Base-by-base conservation (phyloP, 1,140 invertebrate genomes). In the Hyles euphorbiae region DNA sequence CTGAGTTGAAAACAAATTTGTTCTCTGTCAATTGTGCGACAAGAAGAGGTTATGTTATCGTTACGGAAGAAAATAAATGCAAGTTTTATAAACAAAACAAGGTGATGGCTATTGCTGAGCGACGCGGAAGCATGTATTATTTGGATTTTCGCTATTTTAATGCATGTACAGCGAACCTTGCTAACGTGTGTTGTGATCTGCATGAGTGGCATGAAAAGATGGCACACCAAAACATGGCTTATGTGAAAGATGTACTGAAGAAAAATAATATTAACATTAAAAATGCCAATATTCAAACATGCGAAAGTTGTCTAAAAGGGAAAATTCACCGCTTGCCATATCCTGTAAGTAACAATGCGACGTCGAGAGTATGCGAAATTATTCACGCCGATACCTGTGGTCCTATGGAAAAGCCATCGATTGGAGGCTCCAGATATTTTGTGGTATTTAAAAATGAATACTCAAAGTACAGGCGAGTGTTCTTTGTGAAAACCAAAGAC, bases 171-270 rank as follows among this genome's bases (percentile, higher is more conserved):
- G 65, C 48, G 33, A 66, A 50, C 40, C 1, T 43, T 50, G 58
- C 53, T 22, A 32, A 33, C 43, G 43, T 45, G 34, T 12, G 8
- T 2, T 33, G 22, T 10, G 57, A 53, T 40, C 45, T 81, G 49
- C 45, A 68, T 34, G 57, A 67, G 9, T 87, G 81, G 77, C 77
- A 84, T 64, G 62, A 83, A 68, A 65, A 64, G 49, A 49, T 87
- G 11, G 70, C 65, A 9, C 83, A 88, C 67, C 74, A 87, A 68
- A 87, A 83, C 68, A 62, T 70, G 6, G 40, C 53, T 43, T 71
- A 81, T 33, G 73, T 85, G 9, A 78, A 65, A 61, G 50, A 63
- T 10, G 61, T 75, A 40, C 58, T 84, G 34, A 63, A 65, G 52
- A 59, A 61, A 34, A 68, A 65, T 40, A 67, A 70, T 3, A 69